These are phyloP conservation scores for Eulemur coronatus DNA, from an alignment of 2,797 vertebrate genomes.

Conservation along the genomic window DNA sequence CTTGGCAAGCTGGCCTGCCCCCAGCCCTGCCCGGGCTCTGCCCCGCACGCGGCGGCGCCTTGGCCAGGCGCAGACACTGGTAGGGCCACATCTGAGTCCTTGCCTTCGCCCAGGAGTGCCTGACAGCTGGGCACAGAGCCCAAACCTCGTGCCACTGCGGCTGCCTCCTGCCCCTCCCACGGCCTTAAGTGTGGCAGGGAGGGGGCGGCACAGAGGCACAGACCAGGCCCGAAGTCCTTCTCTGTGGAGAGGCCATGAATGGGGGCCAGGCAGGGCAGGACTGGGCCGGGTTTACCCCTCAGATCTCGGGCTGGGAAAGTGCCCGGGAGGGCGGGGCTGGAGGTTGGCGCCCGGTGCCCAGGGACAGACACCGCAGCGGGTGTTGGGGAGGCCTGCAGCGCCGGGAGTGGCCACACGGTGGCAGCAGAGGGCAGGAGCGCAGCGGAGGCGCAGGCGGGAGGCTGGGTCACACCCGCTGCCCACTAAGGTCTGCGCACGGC, in stretches of 20 bases:
- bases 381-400: not conserved
- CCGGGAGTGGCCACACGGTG: not conserved
- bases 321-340: not conserved
- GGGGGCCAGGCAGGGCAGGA: not conserved
- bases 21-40: not conserved
- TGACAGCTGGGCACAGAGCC: not conserved
- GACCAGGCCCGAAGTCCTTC: not conserved
- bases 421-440: not conserved
- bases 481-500: not conserved
- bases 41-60: not conserved
- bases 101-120: not conserved
- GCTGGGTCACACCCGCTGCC: not conserved
- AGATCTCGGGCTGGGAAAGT: not conserved
- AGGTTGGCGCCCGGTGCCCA: not conserved
- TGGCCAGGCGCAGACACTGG: not conserved
- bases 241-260: not conserved
- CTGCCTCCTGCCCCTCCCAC: not conserved
- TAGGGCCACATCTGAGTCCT: not conserved
- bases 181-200: too few species aligned
- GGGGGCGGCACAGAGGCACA: not conserved
- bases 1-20: not conserved
- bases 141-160: not conserved
- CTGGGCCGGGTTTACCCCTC: not conserved
- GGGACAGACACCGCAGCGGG: too few species aligned
- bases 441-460: fast-evolving